Conservation (phyloP, 30 jellyfish, hydroid and myxozoan species). For the Phacellophora camtschatica region DNA sequence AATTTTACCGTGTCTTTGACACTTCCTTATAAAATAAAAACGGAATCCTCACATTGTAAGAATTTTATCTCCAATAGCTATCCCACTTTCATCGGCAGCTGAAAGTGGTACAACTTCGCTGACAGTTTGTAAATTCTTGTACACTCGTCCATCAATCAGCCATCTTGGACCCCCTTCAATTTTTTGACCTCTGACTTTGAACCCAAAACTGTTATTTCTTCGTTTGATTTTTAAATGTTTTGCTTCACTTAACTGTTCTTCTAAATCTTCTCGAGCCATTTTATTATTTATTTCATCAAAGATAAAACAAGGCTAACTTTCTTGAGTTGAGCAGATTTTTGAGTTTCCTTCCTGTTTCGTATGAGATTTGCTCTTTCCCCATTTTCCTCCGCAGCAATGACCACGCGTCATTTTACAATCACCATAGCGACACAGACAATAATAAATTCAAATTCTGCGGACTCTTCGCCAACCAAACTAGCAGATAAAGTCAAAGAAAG, state of each 20-base stretch:
- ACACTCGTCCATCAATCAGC: slow-evolving; percentile 42
- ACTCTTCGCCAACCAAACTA: too few relatives aligned
- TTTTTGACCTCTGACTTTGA: slow-evolving; percentile 53
- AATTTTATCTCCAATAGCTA: slow-evolving; percentile 34
- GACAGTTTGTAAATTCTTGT: slow-evolving; percentile 33
- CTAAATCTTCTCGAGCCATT: slow-evolving; percentile 8
- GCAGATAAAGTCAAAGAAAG: too few relatives aligned
- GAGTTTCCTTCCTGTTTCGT: too few relatives aligned
- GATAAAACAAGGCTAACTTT: too few relatives aligned
- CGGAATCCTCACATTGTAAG: slow-evolving; percentile 25
- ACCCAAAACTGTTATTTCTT: slow-evolving; percentile 40
- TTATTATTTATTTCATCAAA: too few relatives aligned
- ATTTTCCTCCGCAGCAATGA: too few relatives aligned
- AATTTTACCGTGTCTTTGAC: background rate
- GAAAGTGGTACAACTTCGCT: slow-evolving; percentile 41
- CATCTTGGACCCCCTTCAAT: slow-evolving; percentile 59
- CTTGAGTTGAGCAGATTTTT: too few relatives aligned
- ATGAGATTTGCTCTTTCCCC: too few relatives aligned
- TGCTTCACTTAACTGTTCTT: slow-evolving; percentile 2
- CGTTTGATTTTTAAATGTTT: slow-evolving; percentile 29
- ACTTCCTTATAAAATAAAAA: background rate
- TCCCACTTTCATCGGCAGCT: slow-evolving; percentile 46
- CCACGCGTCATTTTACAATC: too few relatives aligned
- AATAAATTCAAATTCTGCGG: too few relatives aligned
- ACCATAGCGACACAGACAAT: too few relatives aligned